A percentile compares a stretch with the other conserved stretches of the same genome.
Conservation (phyloP, 2,888 invertebrate genomes). For the Blastobasis lacticolella region DNA sequence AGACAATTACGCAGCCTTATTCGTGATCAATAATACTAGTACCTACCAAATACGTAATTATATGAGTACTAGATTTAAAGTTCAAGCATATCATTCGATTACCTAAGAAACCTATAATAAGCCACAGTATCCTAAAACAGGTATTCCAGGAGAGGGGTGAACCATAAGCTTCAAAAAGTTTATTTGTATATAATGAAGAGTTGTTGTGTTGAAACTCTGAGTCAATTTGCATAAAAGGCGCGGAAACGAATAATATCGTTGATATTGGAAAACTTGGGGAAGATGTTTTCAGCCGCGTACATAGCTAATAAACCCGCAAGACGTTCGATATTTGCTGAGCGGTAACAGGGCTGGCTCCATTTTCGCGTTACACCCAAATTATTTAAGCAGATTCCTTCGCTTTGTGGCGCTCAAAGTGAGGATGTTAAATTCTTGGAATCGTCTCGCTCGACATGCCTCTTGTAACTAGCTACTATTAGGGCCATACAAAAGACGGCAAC, state of each 20-base stretch:
- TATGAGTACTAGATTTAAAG: too few species aligned
- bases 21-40: too few species aligned
- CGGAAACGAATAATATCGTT: slow-evolving; percentile 45
- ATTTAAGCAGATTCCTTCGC: too few species aligned
- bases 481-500: too few species aligned
- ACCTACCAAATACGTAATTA: too few species aligned
- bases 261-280: slow-evolving; percentile 57
- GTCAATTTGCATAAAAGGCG: slow-evolving; percentile 40
- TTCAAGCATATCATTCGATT: slow-evolving; percentile 4
- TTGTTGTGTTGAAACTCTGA: slow-evolving; percentile 29
- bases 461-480: too few species aligned
- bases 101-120: background rate
- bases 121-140: too few species aligned
- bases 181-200: slow-evolving; percentile 32
- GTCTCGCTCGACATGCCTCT: too few species aligned
- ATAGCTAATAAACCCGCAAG: slow-evolving; percentile 39
- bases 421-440: too few species aligned
- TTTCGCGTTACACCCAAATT: background rate
- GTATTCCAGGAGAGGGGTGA: too few species aligned
- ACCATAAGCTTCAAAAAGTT: slow-evolving; percentile 15
- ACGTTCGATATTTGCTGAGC: slow-evolving; percentile 38
- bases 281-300: slow-evolving; percentile 39
- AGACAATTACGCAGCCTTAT: too few species aligned
- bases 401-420: too few species aligned
- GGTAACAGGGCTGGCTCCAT: slow-evolving; percentile 27